Evolutionary conservation across 2,888 invertebrate genomes (phyloP), one percentile per base, ranked within the genome.

Genomic region (Drosophila pseudotalamancana): DNA sequence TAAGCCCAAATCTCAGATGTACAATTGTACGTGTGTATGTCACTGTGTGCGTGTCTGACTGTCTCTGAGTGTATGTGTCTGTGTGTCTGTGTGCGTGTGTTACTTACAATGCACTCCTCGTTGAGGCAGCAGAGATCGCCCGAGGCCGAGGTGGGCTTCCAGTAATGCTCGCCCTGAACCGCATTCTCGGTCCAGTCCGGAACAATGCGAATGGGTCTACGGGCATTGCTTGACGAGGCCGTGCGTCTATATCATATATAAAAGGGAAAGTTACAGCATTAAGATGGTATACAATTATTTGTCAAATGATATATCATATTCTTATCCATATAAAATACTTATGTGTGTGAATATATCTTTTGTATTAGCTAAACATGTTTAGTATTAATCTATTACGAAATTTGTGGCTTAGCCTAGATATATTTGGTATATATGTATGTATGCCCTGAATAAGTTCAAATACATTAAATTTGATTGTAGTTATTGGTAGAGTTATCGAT

Each of bases 81-180:
- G 21, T 32, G 9, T 19, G 6, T 16, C 3, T 32, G 25, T 42
- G 12, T 60, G 82, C 25, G 29, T 55, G 27, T 68, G 6, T 3
- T 23, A 89, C 89, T 89, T 74, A 89, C 89, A 76, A 89, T 94
- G 91, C 98, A 98, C 89, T 97, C 97, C 88, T 97, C 97, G 77
- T 96, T 97, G 53, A 97, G 95, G 91, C 98, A 98, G 92, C 98
- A 98, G 91, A 97, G 95, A 92, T 98, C 98, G 19, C 97, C 97
- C 46, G 98, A 98, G 56, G 96, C 96, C 57, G 97, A 96, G 53
- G 97, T 96, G 65, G 97, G 95, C 71, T 96, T 94, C 98, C 98
- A 98, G 77, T 97, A 94, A 92, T 98, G 98, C 89, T 98, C 98
- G 31, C 97, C 97, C 91, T 96, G 97, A 88, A 96, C 92, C n/a